Conservation (phyloP, 2,113 vertebrate genomes). For the Gobiocypris rarus region DNA sequence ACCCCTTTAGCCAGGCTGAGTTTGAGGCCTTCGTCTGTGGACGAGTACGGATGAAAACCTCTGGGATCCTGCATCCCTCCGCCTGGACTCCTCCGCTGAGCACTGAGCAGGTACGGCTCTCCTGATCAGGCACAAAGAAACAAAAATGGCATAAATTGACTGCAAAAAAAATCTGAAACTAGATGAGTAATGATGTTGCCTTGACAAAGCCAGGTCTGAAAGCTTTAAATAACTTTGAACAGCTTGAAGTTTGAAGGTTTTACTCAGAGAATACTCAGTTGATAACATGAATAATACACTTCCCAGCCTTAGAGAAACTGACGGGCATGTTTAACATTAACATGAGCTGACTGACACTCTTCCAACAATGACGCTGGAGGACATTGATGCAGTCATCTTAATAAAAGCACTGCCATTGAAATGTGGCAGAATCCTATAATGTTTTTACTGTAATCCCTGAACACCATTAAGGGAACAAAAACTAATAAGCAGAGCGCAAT, state of each 20-base stretch:
- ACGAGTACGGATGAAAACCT: conserved; percentile 60
- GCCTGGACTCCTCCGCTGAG: conserved; percentile 68
- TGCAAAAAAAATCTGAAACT: not conserved
- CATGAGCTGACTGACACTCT: not conserved
- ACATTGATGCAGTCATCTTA: not conserved
- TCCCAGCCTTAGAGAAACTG: conserved; percentile 7
- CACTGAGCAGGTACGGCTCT: conserved; percentile 79
- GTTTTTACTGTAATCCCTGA: not conserved
- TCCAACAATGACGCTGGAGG: not conserved
- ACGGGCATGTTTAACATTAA: not conserved
- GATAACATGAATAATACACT: conserved; percentile 16
- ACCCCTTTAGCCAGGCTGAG: conserved; percentile 87
- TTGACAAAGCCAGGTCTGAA: no score
- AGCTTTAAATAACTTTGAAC: no score
- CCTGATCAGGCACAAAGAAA: conserved; percentile 68
- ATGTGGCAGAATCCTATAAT: not conserved
- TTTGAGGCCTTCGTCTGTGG: conserved; percentile 79
- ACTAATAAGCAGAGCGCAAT: conserved; percentile 12
- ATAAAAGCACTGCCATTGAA: not conserved
- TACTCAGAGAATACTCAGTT: not conserved
- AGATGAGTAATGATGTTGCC: not conserved
- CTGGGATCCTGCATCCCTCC: conserved; percentile 70
- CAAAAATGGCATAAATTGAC: not conserved
- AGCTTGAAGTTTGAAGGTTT: no score
- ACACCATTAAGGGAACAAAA: not conserved